phyloP scores from a whole-genome alignment of 1,140 invertebrate species.

The Hirudo medicinalis region DNA sequence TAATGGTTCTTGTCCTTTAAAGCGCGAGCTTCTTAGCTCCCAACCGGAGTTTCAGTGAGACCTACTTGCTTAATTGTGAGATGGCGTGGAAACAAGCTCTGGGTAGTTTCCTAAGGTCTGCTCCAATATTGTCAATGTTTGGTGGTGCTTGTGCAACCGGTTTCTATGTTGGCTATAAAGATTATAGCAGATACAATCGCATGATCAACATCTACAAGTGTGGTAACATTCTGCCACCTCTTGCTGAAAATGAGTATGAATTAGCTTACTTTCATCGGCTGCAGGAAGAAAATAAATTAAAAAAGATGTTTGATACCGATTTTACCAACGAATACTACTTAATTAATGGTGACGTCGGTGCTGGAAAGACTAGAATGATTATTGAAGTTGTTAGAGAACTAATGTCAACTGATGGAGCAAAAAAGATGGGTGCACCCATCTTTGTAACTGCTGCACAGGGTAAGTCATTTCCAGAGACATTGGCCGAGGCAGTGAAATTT shows the following conservation, averaged over 20 bases:
- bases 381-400: constrained; percentile 20
- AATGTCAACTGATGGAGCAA: constrained; percentile 5
- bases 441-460: constrained; percentile 20
- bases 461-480: constrained; percentile 18
- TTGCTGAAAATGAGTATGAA: constrained; percentile 21
- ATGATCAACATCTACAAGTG: constrained; percentile 17
- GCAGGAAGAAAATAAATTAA: constrained; percentile 10
- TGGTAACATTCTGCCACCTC: constrained; percentile 21
- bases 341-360: constrained; percentile 21
- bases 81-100: constrained; percentile 15
- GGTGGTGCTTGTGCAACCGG: constrained; percentile 10
- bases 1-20: no score
- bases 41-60: not conserved
- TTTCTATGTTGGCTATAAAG: constrained; percentile 12
- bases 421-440: constrained; percentile 20
- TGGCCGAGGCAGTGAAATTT: constrained; percentile 22
- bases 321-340: constrained; percentile 22
- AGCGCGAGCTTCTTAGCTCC: no score
- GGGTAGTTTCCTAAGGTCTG: constrained; percentile 7
- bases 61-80: not conserved
- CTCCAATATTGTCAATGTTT: constrained; percentile 9
- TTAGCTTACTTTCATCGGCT: constrained; percentile 15
- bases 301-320: not conserved
- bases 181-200: constrained; percentile 9
- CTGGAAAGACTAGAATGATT: constrained; percentile 20